Evolutionary conservation across 1,140 invertebrate species (phyloP).

Genomic region (Bombus affinis): DNA sequence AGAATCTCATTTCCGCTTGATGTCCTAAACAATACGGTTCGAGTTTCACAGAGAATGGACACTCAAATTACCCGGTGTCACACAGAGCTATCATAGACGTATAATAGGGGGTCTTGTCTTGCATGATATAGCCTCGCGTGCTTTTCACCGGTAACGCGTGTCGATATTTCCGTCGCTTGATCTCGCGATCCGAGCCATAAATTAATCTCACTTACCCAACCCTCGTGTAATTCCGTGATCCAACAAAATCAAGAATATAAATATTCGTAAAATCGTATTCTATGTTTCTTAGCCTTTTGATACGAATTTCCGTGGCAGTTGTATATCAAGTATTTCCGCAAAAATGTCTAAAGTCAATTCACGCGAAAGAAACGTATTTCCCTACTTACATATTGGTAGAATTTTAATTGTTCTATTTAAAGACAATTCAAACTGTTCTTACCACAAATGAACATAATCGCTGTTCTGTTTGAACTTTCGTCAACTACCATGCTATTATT

Average conservation of each 20-base stretch:
- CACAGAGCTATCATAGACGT: background rate
- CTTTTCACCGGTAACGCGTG: conserved; percentile 25
- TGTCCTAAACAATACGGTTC: background rate
- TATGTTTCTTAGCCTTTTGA: background rate
- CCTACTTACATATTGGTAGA: too few relatives aligned
- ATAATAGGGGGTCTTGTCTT: conserved; percentile 26
- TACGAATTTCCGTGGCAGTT: too few relatives aligned
- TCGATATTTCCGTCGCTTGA: conserved; percentile 27
- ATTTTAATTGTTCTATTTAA: too few relatives aligned
- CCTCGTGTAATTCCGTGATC: background rate
- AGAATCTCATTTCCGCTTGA: conserved; percentile 6
- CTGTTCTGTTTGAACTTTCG: background rate
- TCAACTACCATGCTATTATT: background rate
- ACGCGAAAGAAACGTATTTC: too few relatives aligned
- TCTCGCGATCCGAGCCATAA: conserved; percentile 15
- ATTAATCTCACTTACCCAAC: conserved; percentile 19
- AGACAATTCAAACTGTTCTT: too few relatives aligned
- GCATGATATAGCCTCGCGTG: conserved; percentile 15
- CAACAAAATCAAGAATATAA: background rate
- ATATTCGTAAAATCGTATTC: background rate
- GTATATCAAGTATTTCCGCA: background rate
- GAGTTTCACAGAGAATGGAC: conserved; percentile 27
- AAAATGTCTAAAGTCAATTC: background rate
- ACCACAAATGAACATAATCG: background rate
- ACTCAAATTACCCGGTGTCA: conserved; percentile 28